Evolutionary conservation across 2,113 vertebrate species (phyloP), one percentile per base, ranked within the genome.

Genomic region (Tursiops truncatus): DNA sequence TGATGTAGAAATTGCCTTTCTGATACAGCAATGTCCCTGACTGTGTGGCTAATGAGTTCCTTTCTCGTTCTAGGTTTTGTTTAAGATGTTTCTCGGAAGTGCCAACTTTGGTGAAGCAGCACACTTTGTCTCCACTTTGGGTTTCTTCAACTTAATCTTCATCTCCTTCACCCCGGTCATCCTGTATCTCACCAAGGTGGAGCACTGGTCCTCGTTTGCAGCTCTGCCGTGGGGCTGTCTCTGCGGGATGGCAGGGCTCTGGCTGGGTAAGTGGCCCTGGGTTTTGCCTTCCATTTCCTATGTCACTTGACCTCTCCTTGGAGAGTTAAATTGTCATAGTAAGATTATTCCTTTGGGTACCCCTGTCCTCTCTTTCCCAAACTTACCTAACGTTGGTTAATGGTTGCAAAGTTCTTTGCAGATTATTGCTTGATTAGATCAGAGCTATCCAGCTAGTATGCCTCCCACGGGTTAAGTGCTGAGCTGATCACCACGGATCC

Each of bases 41-140:
- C 33, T 15, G 0, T 13, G 53, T 58, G 38, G 15, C 80, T 97
- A 20, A 96, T 23, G 50, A 65, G 41, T 56, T 73, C 73, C 77
- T 82, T 68, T 94, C 68, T 95, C 31, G 58, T 91, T 95, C 28
- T 97, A 99, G 99, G 99, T 99, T 98, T 98, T 99, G 98, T 99
- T 99, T 98, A 99, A 99, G 98, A 99, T 99, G 99, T 99, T 99
- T 95, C 99, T 99, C 0, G 99, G 99, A 97, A 99, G 99, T 79
- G 99, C 99, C 62, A 99, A 99, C 98, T 99, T 99, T 0, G 99
- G 99, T 44, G 99, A 99, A 96, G 99, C 99, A 0, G 99, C 99
- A 68, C 99, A 99, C 98, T 99, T 99, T 63, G 99, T 99, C 92
- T 99, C 99, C 58, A 99, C 99, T 0, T 98, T 99, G 98, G 99